Conservation (phyloP, 2,797 vertebrate species). For the Adelosebastes latens region DNA sequence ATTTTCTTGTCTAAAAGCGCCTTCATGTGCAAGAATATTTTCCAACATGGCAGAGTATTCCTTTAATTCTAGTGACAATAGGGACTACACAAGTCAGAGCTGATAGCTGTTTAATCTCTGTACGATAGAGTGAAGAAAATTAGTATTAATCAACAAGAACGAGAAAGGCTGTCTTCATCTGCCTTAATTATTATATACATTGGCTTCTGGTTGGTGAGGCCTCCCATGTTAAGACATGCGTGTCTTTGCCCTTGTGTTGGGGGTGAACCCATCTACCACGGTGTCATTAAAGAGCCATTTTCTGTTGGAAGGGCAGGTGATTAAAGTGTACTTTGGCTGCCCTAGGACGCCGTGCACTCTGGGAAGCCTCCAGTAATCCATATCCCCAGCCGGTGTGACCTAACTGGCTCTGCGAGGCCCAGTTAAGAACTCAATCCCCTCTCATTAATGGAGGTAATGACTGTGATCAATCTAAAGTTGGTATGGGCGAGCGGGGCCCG, state of each 20-base stretch:
- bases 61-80: neutral
- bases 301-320: slow-evolving; percentile 74
- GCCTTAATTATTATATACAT: neutral
- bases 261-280: slow-evolving; percentile 59
- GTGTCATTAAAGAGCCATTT: slow-evolving; percentile 78
- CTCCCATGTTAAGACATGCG: slow-evolving; percentile 29
- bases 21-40: neutral
- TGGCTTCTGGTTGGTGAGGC: neutral
- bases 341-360: slow-evolving; percentile 56
- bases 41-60: neutral
- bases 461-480: slow-evolving; percentile 81
- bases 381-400: slow-evolving; percentile 74
- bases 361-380: slow-evolving; percentile 74
- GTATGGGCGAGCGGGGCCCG: slow-evolving; percentile 44
- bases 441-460: slow-evolving; percentile 85
- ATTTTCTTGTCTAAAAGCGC: neutral
- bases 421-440: slow-evolving; percentile 81
- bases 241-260: slow-evolving; percentile 64
- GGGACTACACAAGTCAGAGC: neutral
- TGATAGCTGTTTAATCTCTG: neutral
- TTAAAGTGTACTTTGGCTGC: slow-evolving; percentile 76
- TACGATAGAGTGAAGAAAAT: neutral
- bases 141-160: neutral
- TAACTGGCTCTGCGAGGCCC: slow-evolving; percentile 68
- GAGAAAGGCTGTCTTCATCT: neutral